Conservation (phyloP, 1,140 invertebrate genomes). For the Heliothis subflexa region DNA sequence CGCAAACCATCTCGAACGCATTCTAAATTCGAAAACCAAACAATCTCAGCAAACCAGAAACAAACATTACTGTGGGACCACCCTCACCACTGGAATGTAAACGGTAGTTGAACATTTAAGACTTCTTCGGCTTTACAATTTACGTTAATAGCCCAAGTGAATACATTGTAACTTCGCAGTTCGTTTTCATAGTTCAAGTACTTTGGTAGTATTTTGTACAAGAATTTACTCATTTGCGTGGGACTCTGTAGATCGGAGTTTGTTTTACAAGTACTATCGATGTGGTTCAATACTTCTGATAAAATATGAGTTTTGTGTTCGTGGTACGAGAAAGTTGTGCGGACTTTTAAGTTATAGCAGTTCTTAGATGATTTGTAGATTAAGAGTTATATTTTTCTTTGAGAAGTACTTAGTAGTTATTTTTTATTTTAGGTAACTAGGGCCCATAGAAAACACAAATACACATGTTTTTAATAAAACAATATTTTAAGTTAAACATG, state of each 20-base stretch:
- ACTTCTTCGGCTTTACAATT: not conserved
- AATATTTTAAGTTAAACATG: too few species aligned
- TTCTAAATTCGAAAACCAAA: not conserved
- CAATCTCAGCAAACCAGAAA: not conserved
- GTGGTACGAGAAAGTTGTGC: not conserved
- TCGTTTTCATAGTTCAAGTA: constrained; percentile 30
- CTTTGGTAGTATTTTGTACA: constrained; percentile 1
- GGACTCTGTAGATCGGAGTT: not conserved
- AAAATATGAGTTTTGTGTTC: not conserved
- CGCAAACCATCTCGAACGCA: not conserved
- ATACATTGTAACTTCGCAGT: constrained; percentile 24
- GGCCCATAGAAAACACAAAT: too few species aligned
- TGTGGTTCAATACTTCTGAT: not conserved
- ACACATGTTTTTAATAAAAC: too few species aligned
- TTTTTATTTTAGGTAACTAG: too few species aligned
- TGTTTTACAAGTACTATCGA: constrained; percentile 12
- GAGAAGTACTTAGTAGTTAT: too few species aligned
- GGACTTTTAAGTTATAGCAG: not conserved
- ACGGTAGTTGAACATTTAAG: not conserved
- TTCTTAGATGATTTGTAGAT: too few species aligned
- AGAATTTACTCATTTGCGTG: constrained; percentile 30
- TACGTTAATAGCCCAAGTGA: not conserved
- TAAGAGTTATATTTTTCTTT: too few species aligned
- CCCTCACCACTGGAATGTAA: not conserved
- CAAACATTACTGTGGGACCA: not conserved